A percentile compares a stretch with the other conserved stretches of the same genome.
These are phyloP conservation scores for Cylindroiulus punctatus DNA, from an alignment of 2,888 invertebrate genomes.

Conservation along the genomic window DNA sequence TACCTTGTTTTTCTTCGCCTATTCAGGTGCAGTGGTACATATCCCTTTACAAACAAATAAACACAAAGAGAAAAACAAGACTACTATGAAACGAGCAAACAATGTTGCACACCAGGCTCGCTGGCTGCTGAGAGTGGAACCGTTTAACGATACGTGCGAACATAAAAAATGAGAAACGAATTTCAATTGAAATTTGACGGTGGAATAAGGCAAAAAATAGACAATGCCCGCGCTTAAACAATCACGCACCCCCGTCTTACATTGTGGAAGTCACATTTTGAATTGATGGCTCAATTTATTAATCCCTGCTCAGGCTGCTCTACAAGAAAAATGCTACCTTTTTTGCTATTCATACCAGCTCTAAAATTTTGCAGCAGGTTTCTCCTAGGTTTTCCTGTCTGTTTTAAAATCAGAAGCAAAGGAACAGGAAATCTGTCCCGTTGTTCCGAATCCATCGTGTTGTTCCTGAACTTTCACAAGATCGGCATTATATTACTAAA, in stretches of 20 bases:
- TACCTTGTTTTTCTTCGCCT: no score
- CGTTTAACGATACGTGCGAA: conserved; percentile 1
- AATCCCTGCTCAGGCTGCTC: no score
- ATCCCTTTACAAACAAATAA: not conserved
- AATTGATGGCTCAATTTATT: conserved; percentile 5
- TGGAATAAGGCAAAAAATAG: not conserved
- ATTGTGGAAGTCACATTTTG: not conserved
- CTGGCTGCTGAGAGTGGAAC: not conserved
- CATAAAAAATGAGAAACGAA: not conserved
- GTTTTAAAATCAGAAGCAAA: no score
- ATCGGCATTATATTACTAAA: no score
- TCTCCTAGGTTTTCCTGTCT: no score
- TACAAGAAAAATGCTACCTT: not conserved
- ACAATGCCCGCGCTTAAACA: not conserved
- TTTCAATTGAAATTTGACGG: not conserved
- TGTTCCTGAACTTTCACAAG: no score
- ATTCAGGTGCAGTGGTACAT: not conserved
- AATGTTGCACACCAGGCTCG: not conserved
- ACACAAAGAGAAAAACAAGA: not conserved
- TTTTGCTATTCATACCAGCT: no score
- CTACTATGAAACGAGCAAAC: not conserved
- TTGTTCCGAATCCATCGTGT: no score
- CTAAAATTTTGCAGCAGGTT: no score
- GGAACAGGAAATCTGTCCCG: no score
- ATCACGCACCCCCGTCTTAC: not conserved